phyloP scores from a whole-genome alignment of 2,888 invertebrate species.

The Campaea margaritaria region DNA sequence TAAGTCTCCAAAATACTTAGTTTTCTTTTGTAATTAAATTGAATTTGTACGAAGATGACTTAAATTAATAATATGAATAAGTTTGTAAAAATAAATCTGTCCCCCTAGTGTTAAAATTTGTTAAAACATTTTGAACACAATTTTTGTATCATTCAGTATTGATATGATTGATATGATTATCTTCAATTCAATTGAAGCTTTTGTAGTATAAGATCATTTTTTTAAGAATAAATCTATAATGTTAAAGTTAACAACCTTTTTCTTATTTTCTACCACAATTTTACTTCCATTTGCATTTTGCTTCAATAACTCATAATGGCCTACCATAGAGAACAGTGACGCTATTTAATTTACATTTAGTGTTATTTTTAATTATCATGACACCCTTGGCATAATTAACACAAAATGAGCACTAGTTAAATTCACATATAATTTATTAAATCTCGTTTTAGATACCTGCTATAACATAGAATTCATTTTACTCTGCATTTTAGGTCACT shows the following conservation, averaged over 20 bases:
- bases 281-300: not conserved
- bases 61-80: conserved; percentile 8
- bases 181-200: too few relatives aligned
- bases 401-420: too few relatives aligned
- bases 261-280: conserved; percentile 11
- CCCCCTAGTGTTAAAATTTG: conserved; percentile 5
- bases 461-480: too few relatives aligned
- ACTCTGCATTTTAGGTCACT: too few relatives aligned
- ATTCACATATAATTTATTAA: too few relatives aligned
- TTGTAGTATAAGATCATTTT: not conserved
- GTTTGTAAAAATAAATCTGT: conserved; percentile 10
- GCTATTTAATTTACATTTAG: too few relatives aligned
- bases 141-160: too few relatives aligned
- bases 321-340: not conserved
- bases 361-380: too few relatives aligned
- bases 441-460: too few relatives aligned
- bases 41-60: conserved; percentile 34
- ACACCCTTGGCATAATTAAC: too few relatives aligned
- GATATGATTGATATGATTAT: too few relatives aligned
- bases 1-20: not conserved
- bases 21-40: conserved; percentile 1
- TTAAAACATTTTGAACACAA: conserved; percentile 1
- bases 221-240: conserved; percentile 14
- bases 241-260: conserved; percentile 2
- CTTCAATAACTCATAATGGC: not conserved